Conservation (phyloP, 2,888 invertebrate genomes). For the Dolomedes plantarius region DNA sequence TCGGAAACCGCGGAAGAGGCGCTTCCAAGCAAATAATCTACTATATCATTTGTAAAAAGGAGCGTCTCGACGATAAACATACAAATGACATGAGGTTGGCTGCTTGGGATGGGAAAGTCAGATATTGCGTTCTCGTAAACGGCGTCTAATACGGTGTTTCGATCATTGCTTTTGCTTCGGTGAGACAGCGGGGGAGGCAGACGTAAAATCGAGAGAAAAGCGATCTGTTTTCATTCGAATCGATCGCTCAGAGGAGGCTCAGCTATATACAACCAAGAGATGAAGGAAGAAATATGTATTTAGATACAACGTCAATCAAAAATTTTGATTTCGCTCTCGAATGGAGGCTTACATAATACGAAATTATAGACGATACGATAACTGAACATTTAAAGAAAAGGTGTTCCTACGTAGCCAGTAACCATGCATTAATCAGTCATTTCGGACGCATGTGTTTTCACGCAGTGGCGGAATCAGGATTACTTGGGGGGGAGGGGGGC, state of each 20-base stretch:
- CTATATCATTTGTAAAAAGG: conserved; percentile 48
- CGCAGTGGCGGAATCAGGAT: no score
- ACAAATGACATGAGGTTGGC: conserved; percentile 25
- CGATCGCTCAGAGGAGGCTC: conserved; percentile 1
- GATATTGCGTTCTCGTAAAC: conserved; percentile 8
- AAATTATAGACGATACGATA: no score
- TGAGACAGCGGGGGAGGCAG: conserved; percentile 1
- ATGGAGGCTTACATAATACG: no score
- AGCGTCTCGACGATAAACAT: conserved; percentile 30
- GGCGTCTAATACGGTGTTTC: conserved; percentile 16
- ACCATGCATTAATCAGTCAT: no score
- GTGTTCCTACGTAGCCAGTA: no score
- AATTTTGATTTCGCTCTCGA: neutral
- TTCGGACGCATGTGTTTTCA: no score
- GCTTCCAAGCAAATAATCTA: conserved; percentile 21
- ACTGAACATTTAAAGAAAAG: no score
- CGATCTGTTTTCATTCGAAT: conserved; percentile 22
- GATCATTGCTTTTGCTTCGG: conserved; percentile 24
- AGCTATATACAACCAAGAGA: no score
- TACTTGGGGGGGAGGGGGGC: no score
- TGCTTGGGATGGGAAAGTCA: neutral
- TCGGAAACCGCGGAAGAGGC: no score
- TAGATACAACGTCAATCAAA: neutral
- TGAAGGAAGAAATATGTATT: neutral
- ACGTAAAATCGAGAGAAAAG: conserved; percentile 7